Conservation (phyloP, 1,140 invertebrate genomes). For the Procambarus virginalis region DNA sequence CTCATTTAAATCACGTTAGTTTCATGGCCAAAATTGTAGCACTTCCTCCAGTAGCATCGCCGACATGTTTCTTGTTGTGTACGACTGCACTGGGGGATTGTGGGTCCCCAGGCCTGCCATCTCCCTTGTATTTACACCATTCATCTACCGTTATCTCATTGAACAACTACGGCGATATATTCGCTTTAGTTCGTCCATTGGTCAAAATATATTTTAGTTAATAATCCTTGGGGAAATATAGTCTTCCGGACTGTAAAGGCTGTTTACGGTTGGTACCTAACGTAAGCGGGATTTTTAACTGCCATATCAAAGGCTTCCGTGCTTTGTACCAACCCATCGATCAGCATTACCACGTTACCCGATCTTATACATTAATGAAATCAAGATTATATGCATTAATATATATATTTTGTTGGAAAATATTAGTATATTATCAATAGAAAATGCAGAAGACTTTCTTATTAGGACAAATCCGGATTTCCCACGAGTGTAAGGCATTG, state of each 20-base stretch:
- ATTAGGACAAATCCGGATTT: too few relatives aligned
- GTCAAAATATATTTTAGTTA: background rate
- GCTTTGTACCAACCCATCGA: background rate
- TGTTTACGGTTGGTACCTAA: constrained; percentile 12
- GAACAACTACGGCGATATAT: background rate
- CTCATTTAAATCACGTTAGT: constrained; percentile 6
- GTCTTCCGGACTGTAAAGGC: too few relatives aligned
- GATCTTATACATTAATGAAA: too few relatives aligned
- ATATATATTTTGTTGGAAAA: too few relatives aligned
- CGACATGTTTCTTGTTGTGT: constrained; percentile 70
- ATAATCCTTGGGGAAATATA: background rate
- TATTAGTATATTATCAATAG: too few relatives aligned
- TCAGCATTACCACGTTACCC: too few relatives aligned
- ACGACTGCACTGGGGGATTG: constrained; percentile 51
- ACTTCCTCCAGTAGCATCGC: constrained; percentile 23
- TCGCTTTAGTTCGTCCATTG: background rate
- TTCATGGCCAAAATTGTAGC: constrained; percentile 40
- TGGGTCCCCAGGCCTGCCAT: constrained; percentile 25
- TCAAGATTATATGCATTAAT: too few relatives aligned
- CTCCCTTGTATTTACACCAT: background rate
- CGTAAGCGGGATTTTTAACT: constrained; percentile 20
- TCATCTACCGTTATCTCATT: background rate
- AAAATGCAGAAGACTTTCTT: too few relatives aligned
- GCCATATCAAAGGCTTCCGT: background rate
- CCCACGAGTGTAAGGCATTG: too few relatives aligned